Percentiles rank a stretch among this genome's conserved stretches.
Conservation (phyloP, 2,797 vertebrate genomes). For the Pantherophis alleghaniensis region DNA sequence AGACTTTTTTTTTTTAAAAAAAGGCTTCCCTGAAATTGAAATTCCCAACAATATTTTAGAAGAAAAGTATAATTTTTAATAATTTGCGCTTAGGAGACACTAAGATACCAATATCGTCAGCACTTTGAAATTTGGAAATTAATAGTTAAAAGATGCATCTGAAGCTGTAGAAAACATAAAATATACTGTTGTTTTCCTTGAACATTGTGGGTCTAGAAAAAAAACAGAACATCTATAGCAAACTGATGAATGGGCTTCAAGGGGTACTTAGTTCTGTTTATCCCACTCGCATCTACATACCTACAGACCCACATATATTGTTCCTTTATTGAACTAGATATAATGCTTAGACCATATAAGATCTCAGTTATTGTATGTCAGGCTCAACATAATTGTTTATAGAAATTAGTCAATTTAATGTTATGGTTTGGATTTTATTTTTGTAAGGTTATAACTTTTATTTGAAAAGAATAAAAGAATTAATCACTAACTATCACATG, state of each 20-base stretch:
- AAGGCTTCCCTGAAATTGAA: neutral
- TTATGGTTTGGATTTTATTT: neutral
- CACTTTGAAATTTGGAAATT: neutral
- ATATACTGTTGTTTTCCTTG: neutral
- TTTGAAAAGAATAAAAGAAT: neutral
- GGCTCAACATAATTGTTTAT: neutral
- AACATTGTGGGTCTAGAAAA: neutral
- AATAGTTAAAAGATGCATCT: neutral
- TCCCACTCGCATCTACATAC: neutral
- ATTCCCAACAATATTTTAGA: neutral
- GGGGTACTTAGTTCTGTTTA: neutral
- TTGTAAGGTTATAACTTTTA: neutral
- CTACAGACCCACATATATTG: neutral
- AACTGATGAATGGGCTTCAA: neutral
- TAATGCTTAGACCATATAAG: neutral
- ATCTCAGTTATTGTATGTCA: constrained; percentile 1
- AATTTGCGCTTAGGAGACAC: neutral
- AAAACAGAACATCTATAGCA: neutral
- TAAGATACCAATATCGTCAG: neutral
- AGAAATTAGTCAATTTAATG: neutral
- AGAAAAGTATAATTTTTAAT: neutral
- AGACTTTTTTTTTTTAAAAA: neutral
- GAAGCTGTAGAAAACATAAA: neutral
- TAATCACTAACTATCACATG: neutral
- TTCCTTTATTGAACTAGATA: neutral